Percentiles rank a stretch among this genome's conserved stretches.
Conservation (phyloP, 2,113 vertebrate species). For the Pseudopodoces humilis region DNA sequence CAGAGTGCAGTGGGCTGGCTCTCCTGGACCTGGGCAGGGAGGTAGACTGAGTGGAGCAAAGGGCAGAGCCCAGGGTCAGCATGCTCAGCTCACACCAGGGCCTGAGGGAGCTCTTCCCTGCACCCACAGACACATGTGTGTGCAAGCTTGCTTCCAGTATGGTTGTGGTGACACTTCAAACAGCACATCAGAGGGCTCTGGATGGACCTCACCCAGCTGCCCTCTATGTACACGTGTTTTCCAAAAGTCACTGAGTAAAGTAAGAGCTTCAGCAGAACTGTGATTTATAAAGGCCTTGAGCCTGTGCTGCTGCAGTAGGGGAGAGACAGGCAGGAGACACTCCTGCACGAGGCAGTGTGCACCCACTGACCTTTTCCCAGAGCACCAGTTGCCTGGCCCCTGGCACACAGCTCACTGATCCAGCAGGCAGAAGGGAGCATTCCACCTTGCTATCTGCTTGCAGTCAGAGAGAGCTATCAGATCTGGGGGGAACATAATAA, state of each 20-base stretch:
- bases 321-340: neutral
- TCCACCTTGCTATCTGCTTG: neutral
- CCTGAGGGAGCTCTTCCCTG: neutral
- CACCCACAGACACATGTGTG: accelerated
- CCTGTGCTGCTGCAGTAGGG: accelerated
- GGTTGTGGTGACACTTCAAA: neutral
- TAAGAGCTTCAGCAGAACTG: neutral
- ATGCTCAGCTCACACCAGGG: neutral
- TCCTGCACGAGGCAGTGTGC: neutral
- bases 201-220: neutral
- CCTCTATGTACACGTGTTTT: neutral
- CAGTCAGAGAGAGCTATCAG: neutral
- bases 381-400: neutral
- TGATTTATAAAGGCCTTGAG: neutral
- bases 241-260: neutral
- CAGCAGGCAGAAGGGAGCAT: neutral
- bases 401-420: neutral
- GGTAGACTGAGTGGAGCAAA: neutral
- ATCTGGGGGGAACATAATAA: neutral
- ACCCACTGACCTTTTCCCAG: neutral
- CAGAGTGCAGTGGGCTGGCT: neutral
- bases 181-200: neutral
- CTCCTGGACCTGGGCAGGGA: accelerated
- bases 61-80: neutral
- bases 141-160: neutral